Percentiles rank a stretch among this genome's conserved stretches.
Evolutionary conservation across 2,888 invertebrate genomes (phyloP).

Genomic region (Lycaena phlaeas): DNA sequence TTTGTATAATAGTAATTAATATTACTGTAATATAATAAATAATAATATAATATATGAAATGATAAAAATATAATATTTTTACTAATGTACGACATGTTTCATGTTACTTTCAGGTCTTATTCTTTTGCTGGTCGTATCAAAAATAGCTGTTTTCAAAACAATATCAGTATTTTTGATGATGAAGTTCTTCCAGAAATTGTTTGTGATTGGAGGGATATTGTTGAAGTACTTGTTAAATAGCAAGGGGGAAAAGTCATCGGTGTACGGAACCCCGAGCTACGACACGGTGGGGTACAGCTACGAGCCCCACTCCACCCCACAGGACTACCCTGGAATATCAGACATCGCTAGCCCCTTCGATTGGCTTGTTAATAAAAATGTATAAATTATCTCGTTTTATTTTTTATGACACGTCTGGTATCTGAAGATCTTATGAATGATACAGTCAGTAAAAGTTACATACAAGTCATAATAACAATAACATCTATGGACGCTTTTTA

Average conservation of each 20-base stretch:
- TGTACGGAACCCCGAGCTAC: slow-evolving; percentile 46
- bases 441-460: no score
- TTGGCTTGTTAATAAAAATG: slow-evolving; percentile 45
- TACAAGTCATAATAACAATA: no score
- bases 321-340: slow-evolving; percentile 29
- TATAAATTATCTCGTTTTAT: slow-evolving; percentile 6
- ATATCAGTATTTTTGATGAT: slow-evolving; percentile 47
- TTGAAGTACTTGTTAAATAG: slow-evolving; percentile 49
- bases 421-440: no score
- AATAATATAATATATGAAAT: no score
- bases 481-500: no score
- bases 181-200: slow-evolving; percentile 57
- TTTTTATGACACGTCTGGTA: no score
- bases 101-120: slow-evolving; percentile 40
- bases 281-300: slow-evolving; percentile 59
- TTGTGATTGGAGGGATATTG: slow-evolving; percentile 42
- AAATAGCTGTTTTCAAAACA: slow-evolving; percentile 49
- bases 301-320: slow-evolving; percentile 39
- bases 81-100: not conserved
- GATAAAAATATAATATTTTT: no score
- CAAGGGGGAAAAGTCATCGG: slow-evolving; percentile 27
- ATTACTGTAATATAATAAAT: no score
- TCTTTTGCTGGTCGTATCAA: slow-evolving; percentile 43
- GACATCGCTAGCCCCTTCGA: slow-evolving; percentile 40
- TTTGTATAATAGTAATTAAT: no score